A percentile compares a stretch with the other conserved stretches of the same genome.
These are phyloP conservation scores for Galago senegalensis DNA, from an alignment of 2,797 vertebrate genomes.

Conservation along the genomic window DNA sequence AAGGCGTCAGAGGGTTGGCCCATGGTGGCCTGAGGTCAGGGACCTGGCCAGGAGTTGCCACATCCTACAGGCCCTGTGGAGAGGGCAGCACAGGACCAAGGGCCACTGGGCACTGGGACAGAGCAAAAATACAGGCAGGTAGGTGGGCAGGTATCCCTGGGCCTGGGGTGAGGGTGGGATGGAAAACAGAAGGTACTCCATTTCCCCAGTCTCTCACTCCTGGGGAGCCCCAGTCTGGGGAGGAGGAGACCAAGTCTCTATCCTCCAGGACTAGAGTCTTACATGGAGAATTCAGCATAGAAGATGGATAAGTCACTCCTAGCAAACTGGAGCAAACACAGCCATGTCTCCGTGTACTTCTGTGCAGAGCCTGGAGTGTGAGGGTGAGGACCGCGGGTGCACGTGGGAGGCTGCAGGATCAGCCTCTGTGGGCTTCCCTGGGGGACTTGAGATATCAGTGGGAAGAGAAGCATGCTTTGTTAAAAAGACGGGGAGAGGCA, in stretches of 20 bases:
- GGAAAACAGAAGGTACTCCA: neutral
- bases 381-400: fast-evolving
- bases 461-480: neutral
- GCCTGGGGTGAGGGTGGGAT: neutral
- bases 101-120: neutral
- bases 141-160: neutral
- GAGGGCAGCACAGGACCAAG: neutral
- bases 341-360: neutral
- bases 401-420: fast-evolving
- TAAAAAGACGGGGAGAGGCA: neutral
- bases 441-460: neutral
- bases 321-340: neutral
- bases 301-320: neutral
- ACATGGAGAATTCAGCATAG: neutral
- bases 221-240: neutral
- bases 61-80: neutral
- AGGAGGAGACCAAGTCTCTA: neutral
- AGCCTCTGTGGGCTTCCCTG: neutral
- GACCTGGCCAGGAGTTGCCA: neutral
- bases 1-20: constrained; percentile 30
- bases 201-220: neutral
- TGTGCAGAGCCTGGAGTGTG: neutral
- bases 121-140: neutral
- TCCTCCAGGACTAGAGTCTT: neutral
- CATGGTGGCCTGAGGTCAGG: neutral